These are phyloP conservation scores for Oscheius sp. DNA, from an alignment of 1,140 invertebrate species.

Conservation along the genomic window DNA sequence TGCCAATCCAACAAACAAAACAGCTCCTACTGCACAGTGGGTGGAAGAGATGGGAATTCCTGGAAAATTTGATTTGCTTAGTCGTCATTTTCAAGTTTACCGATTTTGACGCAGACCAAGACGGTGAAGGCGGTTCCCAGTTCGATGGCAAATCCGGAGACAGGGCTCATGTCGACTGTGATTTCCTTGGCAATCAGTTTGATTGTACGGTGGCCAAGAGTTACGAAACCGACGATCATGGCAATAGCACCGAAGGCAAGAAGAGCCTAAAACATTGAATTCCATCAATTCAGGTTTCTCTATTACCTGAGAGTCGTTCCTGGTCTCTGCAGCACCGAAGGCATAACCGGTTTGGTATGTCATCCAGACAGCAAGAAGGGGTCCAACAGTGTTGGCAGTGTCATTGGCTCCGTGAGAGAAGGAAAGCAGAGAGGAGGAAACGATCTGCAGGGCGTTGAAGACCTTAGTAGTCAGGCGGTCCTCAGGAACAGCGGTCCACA, in stretches of 20 bases:
- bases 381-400: conserved; percentile 34
- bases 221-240: conserved; percentile 38
- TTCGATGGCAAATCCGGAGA: conserved; percentile 82
- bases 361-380: conserved; percentile 31
- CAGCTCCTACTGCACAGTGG: conserved; percentile 81
- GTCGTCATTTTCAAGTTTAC: conserved; percentile 57
- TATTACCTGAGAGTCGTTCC: conserved; percentile 29
- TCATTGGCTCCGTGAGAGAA: conserved; percentile 39
- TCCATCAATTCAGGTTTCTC: not conserved
- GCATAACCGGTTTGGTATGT: conserved; percentile 30
- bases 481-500: conserved; percentile 27
- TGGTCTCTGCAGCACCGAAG: conserved; percentile 22
- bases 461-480: conserved; percentile 32
- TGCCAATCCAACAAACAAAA: conserved; percentile 37
- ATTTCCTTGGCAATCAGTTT: conserved; percentile 37
- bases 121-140: conserved; percentile 92
- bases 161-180: conserved; percentile 58
- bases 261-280: conserved; percentile 1
- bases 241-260: conserved; percentile 30
- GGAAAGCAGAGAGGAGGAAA: conserved; percentile 35
- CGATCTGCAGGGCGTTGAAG: conserved; percentile 38
- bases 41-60: conserved; percentile 87
- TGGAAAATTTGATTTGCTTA: not conserved
- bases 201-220: conserved; percentile 36
- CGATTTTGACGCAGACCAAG: conserved; percentile 85